These are phyloP conservation scores for Reticulitermes lucifugus DNA, from an alignment of 2,888 invertebrate genomes.

Conservation along the genomic window DNA sequence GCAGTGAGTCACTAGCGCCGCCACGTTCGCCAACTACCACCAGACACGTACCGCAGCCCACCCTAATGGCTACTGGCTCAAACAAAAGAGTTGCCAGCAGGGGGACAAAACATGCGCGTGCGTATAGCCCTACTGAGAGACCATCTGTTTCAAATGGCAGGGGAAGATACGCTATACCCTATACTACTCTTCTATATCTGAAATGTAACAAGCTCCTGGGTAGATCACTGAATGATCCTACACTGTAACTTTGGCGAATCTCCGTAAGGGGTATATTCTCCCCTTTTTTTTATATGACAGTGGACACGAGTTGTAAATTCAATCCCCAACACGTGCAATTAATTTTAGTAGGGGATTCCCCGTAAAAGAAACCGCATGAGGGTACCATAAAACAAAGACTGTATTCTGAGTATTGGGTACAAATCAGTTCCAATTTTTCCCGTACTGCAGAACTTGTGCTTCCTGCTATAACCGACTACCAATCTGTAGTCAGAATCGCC, in stretches of 20 bases:
- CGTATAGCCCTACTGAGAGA: background rate
- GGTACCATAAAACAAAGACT: background rate
- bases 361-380: background rate
- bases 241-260: background rate
- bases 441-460: too few species aligned
- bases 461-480: too few species aligned
- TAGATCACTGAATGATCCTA: slow-evolving; percentile 4
- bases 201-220: background rate
- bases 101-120: background rate
- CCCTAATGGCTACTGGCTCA: slow-evolving; percentile 20
- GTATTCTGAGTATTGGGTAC: background rate
- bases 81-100: slow-evolving; percentile 22
- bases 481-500: too few species aligned
- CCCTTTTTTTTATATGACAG: background rate
- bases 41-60: background rate
- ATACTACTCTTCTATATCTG: background rate
- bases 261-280: background rate
- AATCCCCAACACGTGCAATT: slow-evolving; percentile 12
- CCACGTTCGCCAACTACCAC: background rate
- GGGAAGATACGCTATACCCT: background rate
- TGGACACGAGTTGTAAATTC: slow-evolving; percentile 11
- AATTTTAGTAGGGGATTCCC: slow-evolving; percentile 8
- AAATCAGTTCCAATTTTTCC: background rate
- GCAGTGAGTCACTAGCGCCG: slow-evolving; percentile 13
- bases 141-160: slow-evolving; percentile 20